Conservation (phyloP, 2,797 vertebrate species). For the Melanotaenia maccullochi region DNA sequence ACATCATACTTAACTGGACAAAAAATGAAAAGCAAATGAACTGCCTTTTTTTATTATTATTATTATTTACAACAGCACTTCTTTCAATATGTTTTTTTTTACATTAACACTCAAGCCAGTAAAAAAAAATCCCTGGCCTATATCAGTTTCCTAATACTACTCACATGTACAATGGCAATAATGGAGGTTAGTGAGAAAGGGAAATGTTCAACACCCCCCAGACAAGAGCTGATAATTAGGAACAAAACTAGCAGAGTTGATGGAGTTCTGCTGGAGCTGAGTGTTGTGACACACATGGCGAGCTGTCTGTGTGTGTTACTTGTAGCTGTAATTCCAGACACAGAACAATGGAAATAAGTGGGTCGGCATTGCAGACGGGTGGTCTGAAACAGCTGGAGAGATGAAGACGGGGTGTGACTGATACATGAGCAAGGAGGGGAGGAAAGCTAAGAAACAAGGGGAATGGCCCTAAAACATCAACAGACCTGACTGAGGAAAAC, state of each 20-base stretch:
- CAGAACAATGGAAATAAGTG: slow-evolving; percentile 74
- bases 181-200: background rate
- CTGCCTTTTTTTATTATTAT: too few species aligned
- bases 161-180: background rate
- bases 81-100: background rate
- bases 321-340: slow-evolving; percentile 41
- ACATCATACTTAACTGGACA: background rate
- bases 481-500: background rate
- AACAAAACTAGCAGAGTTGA: slow-evolving; percentile 6
- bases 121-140: background rate
- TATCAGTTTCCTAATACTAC: background rate
- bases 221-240: background rate
- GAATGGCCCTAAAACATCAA: slow-evolving; percentile 17
- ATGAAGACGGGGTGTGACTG: slow-evolving; percentile 43
- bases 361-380: slow-evolving; percentile 57
- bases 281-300: slow-evolving; percentile 37
- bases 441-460: slow-evolving; percentile 15
- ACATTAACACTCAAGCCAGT: background rate
- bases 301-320: slow-evolving; percentile 42
- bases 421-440: slow-evolving; percentile 26
- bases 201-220: background rate
- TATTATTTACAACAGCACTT: background rate
- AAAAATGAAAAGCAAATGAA: background rate
- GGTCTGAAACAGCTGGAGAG: slow-evolving; percentile 73
- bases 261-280: background rate